These are phyloP conservation scores for Anarsia innoxiella DNA, from an alignment of 2,888 invertebrate genomes.

Conservation along the genomic window DNA sequence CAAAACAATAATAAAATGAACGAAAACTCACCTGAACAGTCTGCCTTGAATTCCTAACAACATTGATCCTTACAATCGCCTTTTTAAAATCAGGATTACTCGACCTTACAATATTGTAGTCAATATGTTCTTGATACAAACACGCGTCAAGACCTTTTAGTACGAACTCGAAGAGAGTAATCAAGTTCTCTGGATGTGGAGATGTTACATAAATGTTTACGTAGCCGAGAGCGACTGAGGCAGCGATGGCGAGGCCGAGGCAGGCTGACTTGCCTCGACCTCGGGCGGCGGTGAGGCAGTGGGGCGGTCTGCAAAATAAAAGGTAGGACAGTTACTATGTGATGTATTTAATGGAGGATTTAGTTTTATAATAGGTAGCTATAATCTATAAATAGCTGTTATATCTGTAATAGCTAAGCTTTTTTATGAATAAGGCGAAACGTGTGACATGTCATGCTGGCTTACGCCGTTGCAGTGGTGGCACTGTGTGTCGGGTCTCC, in stretches of 20 bases:
- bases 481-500: no score
- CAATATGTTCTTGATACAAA: slow-evolving; percentile 95
- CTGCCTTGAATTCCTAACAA: slow-evolving; percentile 92
- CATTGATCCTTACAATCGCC: slow-evolving; percentile 94
- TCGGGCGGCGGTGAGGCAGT: slow-evolving; percentile 95
- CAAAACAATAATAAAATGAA: no score
- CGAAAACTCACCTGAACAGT: slow-evolving; percentile 84
- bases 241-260: slow-evolving; percentile 92
- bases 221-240: slow-evolving; percentile 87
- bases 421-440: no score
- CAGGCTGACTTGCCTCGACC: slow-evolving; percentile 99
- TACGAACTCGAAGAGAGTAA: slow-evolving; percentile 97
- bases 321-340: no score
- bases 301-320: slow-evolving; percentile 80
- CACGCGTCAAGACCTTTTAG: slow-evolving; percentile 94
- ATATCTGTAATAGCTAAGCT: no score
- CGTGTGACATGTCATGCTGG: no score
- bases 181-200: slow-evolving; percentile 98
- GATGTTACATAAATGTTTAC: slow-evolving; percentile 98
- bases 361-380: no score
- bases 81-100: slow-evolving; percentile 98
- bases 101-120: slow-evolving; percentile 95
- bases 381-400: no score
- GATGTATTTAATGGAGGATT: no score
- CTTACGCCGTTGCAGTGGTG: no score